These are phyloP conservation scores for Gila orcuttii DNA, from an alignment of 2,113 vertebrate genomes.

Conservation along the genomic window DNA sequence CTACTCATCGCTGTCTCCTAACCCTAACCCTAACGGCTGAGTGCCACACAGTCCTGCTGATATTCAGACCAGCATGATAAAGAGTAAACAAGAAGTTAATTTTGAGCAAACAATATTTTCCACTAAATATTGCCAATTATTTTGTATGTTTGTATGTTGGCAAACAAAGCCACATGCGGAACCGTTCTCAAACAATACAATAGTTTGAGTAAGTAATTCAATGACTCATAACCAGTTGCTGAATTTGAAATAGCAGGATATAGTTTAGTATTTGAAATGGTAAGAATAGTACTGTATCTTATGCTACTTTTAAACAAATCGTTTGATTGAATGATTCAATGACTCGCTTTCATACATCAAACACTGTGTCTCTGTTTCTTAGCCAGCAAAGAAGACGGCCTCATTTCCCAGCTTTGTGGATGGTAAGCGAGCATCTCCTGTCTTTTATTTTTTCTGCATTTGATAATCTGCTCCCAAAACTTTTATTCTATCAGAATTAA, in stretches of 20 bases:
- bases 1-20: too few species aligned
- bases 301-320: background rate
- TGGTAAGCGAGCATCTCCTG: conserved; percentile 80
- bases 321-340: background rate
- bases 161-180: background rate
- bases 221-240: background rate
- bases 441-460: conserved; percentile 17
- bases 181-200: background rate
- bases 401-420: conserved; percentile 98
- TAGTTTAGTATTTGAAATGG: background rate
- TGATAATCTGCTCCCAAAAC: conserved; percentile 7
- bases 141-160: background rate
- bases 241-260: background rate
- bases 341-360: background rate
- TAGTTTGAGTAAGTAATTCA: background rate
- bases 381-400: conserved; percentile 92
- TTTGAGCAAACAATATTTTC: background rate
- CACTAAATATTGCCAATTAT: background rate
- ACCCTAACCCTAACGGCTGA: too few species aligned
- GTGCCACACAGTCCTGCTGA: background rate
- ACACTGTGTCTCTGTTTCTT: conserved; percentile 63
- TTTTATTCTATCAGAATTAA: conserved; percentile 29
- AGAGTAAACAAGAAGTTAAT: background rate
- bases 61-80: background rate
- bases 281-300: too few species aligned